A percentile compares a stretch with the other conserved stretches of the same genome.
Conservation (phyloP, 1,140 invertebrate species). For the Trichonephila inaurata region DNA sequence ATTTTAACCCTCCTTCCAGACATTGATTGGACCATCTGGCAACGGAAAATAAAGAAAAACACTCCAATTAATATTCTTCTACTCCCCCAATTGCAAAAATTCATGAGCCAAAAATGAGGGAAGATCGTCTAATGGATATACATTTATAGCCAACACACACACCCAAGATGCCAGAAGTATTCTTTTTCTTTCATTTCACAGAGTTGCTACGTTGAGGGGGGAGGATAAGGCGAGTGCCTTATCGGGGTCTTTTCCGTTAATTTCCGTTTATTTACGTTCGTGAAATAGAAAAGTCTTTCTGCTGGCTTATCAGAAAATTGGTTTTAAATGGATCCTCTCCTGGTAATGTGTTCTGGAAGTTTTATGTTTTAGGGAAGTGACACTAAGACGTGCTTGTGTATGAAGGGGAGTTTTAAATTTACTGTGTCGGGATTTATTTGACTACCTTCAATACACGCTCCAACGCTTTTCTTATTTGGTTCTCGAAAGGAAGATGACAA, state of each 20-base stretch:
- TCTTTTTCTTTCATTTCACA: not conserved
- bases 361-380: not conserved
- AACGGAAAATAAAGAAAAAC: not conserved
- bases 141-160: not conserved
- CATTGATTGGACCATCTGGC: slow-evolving; percentile 10
- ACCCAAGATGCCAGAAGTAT: not conserved
- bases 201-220: not conserved
- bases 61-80: not conserved
- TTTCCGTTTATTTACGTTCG: slow-evolving; percentile 22
- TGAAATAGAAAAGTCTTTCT: not conserved
- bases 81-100: not conserved
- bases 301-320: slow-evolving; percentile 16
- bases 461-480: not conserved
- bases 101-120: not conserved
- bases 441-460: not conserved
- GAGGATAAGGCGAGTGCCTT: not conserved
- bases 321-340: not conserved
- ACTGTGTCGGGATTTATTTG: not conserved
- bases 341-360: not conserved
- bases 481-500: not conserved
- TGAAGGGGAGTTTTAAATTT: not conserved
- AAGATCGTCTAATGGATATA: not conserved
- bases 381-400: not conserved
- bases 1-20: not conserved
- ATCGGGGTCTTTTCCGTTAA: slow-evolving; percentile 14